Evolutionary conservation across 2,113 vertebrate species (phyloP).

Genomic region (Neotragus moschatus): DNA sequence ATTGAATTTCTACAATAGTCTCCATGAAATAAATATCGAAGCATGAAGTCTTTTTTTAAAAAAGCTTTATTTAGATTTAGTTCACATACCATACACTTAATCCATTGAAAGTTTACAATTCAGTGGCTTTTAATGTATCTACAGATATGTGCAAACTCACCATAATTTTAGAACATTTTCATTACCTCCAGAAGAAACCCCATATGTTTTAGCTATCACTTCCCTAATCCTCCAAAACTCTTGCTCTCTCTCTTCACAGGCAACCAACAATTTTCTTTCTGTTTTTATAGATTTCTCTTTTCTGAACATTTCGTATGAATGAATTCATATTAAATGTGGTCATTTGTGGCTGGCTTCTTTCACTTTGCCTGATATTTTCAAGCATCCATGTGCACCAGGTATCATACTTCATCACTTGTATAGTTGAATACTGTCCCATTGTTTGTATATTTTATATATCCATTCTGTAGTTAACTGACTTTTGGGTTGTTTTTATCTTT

Average conservation of each 20-base stretch:
- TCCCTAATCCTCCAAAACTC: background rate
- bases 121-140: background rate
- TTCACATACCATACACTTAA: background rate
- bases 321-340: background rate
- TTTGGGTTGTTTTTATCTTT: background rate
- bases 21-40: background rate
- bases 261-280: background rate
- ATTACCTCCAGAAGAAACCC: background rate
- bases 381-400: background rate
- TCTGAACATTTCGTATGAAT: background rate
- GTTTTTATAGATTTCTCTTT: background rate
- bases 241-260: background rate
- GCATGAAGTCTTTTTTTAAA: background rate
- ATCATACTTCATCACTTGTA: background rate
- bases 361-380: background rate
- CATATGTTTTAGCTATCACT: background rate
- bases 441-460: background rate
- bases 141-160: background rate
- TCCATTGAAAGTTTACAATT: background rate
- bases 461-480: background rate
- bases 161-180: background rate
- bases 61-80: background rate
- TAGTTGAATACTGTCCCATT: background rate
- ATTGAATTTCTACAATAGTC: background rate
- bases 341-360: background rate